Base-by-base conservation (phyloP, 2,888 invertebrate genomes). In the Desoria tigrina region DNA sequence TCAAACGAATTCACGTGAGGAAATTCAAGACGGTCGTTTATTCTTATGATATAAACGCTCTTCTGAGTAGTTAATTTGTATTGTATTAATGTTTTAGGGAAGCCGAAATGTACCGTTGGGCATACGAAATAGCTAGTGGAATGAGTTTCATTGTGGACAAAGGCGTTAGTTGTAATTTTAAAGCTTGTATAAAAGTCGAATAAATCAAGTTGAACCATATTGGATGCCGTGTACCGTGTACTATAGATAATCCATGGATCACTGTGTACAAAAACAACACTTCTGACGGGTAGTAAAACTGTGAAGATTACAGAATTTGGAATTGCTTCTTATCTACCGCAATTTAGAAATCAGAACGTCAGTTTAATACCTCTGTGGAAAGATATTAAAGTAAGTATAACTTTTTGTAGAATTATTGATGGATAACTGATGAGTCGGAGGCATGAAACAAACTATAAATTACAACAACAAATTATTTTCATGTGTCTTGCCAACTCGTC, bases 231-330 rank as follows among this genome's bases (percentile, higher is more conserved):
- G 6, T 45, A 18, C n/a, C 6, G 16, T 21, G n/a, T 16, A 11
- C 9, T 9, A 45, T n/a, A 45, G 45, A 21, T 45, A 18, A 45
- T 45, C 6, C 45, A 45, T n/a, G 45, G 45, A 45, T 6, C 45
- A 6, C n/a, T 45, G 21, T 11, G n/a, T 21, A 45, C 45, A 45
- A 45, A 45, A 45, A 45, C 45, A 6, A 45, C 16, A 16, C n/a
- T 45, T 18, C 45, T 45, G 45, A 45, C 16, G n/a, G 16, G 21
- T 6, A 6, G 6, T 21, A 45, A 45, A 45, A 45, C 45, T 6
- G 45, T 21, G 21, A 45, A 16, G 21, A 45, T 45, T 21, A 45
- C 45, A 45, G 45, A 45, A 16, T 45, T 45, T 16, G 45, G 45
- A 45, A 45, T 45, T 11, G 45, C 45, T 18, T n/a, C 45, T 45